phyloP scores from a whole-genome alignment of 2,888 invertebrate species.

The Sphaeridia pumilis region DNA sequence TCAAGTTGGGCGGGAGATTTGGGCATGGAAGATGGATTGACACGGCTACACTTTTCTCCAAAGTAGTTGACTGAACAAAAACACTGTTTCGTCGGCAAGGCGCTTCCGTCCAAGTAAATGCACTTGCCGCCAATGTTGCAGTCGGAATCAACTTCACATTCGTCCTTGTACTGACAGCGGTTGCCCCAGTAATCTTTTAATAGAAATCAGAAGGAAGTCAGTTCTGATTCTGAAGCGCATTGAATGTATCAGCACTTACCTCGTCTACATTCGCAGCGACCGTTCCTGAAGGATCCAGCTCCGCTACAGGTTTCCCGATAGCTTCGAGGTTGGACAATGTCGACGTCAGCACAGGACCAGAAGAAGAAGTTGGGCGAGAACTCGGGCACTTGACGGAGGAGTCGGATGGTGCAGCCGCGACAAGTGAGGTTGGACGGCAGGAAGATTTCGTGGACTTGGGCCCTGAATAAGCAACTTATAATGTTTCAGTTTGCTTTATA shows the following conservation, averaged over 20 bases:
- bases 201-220: neutral
- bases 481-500: too few species aligned
- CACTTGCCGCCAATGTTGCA: slow-evolving; percentile 26
- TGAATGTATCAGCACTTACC: slow-evolving; percentile 10
- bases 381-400: slow-evolving; percentile 80
- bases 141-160: slow-evolving; percentile 26
- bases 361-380: slow-evolving; percentile 76
- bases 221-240: neutral
- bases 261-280: slow-evolving; percentile 39
- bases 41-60: slow-evolving; percentile 24
- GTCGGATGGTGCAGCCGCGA: slow-evolving; percentile 73
- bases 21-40: slow-evolving; percentile 16
- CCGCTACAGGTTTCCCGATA: slow-evolving; percentile 75
- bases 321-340: slow-evolving; percentile 48
- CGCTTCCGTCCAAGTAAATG: slow-evolving; percentile 27
- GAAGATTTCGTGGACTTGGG: slow-evolving; percentile 66
- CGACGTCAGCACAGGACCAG: slow-evolving; percentile 93
- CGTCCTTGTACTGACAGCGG: slow-evolving; percentile 31
- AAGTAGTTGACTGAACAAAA: slow-evolving; percentile 29
- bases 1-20: slow-evolving; percentile 16
- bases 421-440: slow-evolving; percentile 73
- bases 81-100: slow-evolving; percentile 29
- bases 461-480: slow-evolving; percentile 46
- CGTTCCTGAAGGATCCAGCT: slow-evolving; percentile 62
- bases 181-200: slow-evolving; percentile 33